Percentiles rank a stretch among this genome's conserved stretches.
phyloP scores from a whole-genome alignment of 2,797 vertebrate genomes.

The Semotilus atromaculatus region DNA sequence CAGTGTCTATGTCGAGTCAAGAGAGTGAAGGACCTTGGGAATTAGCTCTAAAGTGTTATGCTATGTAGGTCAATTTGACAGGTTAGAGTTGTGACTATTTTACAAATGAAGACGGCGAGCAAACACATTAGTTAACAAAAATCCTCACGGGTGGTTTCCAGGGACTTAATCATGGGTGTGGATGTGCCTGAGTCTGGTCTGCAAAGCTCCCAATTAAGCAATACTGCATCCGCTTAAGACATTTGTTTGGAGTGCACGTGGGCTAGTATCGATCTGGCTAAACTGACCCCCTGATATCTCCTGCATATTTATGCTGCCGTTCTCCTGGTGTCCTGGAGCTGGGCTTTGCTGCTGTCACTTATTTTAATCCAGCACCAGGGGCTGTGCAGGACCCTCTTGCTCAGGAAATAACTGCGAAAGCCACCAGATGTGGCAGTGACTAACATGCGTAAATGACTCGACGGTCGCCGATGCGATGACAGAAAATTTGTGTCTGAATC shows the following conservation, averaged over 20 bases:
- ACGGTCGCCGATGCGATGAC: constrained; percentile 60
- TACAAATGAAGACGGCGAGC: constrained; percentile 73
- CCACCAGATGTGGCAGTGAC: constrained; percentile 78
- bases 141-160: constrained; percentile 68
- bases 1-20: constrained; percentile 16
- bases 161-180: constrained; percentile 82
- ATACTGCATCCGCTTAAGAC: constrained; percentile 81
- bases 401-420: constrained; percentile 64
- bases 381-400: constrained; percentile 41
- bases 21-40: constrained; percentile 56
- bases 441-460: constrained; percentile 79
- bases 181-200: constrained; percentile 73
- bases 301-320: constrained; percentile 78
- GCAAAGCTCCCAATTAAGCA: constrained; percentile 87
- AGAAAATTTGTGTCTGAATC: constrained; percentile 48
- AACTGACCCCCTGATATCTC: constrained; percentile 77
- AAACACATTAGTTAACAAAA: constrained; percentile 77
- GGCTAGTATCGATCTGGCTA: constrained; percentile 81
- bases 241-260: constrained; percentile 77
- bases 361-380: constrained; percentile 78
- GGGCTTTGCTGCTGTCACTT: constrained; percentile 64
- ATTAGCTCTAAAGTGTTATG: constrained; percentile 62
- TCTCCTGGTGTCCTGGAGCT: constrained; percentile 75
- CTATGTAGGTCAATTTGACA: constrained; percentile 79
- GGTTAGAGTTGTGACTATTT: constrained; percentile 68